A percentile compares a stretch with the other conserved stretches of the same genome.
Evolutionary conservation across 1,140 invertebrate genomes (phyloP).

Genomic region (Gerris buenoi): DNA sequence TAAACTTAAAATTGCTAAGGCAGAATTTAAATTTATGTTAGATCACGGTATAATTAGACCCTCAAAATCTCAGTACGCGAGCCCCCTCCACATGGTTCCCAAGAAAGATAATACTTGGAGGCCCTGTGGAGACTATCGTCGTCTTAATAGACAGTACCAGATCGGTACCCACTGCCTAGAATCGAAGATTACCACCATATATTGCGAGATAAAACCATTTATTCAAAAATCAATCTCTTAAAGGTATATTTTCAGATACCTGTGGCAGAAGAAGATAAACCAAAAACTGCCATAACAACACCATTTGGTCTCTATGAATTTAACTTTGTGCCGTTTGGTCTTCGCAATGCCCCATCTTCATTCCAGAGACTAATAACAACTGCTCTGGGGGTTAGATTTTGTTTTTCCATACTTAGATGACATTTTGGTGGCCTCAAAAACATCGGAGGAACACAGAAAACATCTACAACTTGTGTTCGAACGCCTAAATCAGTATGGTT

Average conservation of each 20-base stretch:
- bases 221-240: conserved; percentile 33
- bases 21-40: conserved; percentile 22
- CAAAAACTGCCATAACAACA: conserved; percentile 28
- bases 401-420: conserved; percentile 19
- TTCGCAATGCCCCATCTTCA: conserved; percentile 31
- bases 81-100: no score
- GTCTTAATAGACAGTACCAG: conserved; percentile 31
- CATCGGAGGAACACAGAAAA: conserved; percentile 25
- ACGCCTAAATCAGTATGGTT: conserved; percentile 22
- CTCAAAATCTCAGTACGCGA: conserved; percentile 28
- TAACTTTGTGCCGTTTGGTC: conserved; percentile 30
- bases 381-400: no score
- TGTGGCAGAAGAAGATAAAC: conserved; percentile 14
- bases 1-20: conserved; percentile 18
- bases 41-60: conserved; percentile 20
- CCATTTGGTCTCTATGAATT: conserved; percentile 27
- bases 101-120: conserved; percentile 27
- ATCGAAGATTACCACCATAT: not conserved
- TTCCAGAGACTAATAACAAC: conserved; percentile 32
- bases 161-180: conserved; percentile 28
- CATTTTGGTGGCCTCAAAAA: conserved; percentile 8
- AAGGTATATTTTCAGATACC: conserved; percentile 29
- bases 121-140: conserved; percentile 33
- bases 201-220: conserved; percentile 27
- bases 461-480: conserved; percentile 28